Conservation (phyloP, 2,888 invertebrate genomes). For the Protula sp. region DNA sequence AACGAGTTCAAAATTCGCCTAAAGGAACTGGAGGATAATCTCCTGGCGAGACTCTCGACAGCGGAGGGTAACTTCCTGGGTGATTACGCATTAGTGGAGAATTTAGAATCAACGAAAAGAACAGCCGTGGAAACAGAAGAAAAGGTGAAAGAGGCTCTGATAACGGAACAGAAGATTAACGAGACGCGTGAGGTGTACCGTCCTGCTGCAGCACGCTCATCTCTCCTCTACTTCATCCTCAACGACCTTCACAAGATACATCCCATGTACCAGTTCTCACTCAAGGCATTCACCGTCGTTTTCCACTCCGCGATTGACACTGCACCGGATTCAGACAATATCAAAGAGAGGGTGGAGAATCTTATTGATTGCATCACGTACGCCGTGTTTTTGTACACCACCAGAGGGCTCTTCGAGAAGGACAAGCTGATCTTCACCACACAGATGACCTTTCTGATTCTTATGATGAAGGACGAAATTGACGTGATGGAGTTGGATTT, state of each 20-base stretch:
- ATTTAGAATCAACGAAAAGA: constrained; percentile 89
- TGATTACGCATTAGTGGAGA: constrained; percentile 92
- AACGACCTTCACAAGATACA: too few species aligned
- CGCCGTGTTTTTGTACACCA: constrained; percentile 90
- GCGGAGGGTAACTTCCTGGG: constrained; percentile 90
- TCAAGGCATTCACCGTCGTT: constrained; percentile 93
- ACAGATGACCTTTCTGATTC: too few species aligned
- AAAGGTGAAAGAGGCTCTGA: constrained; percentile 78
- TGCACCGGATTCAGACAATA: constrained; percentile 75
- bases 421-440: constrained; percentile 92
- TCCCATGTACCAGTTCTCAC: too few species aligned
- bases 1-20: constrained; percentile 94
- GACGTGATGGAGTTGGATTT: constrained; percentile 81
- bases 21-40: constrained; percentile 85
- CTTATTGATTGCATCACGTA: constrained; percentile 90
- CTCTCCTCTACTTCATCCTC: constrained; percentile 87
- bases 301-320: constrained; percentile 91
- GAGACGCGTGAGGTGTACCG: constrained; percentile 86
- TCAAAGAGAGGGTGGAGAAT: constrained; percentile 73
- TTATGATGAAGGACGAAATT: constrained; percentile 80
- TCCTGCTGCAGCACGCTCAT: constrained; percentile 85
- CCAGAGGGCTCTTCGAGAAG: constrained; percentile 87
- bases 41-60: constrained; percentile 80
- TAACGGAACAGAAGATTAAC: constrained; percentile 87
- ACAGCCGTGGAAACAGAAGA: constrained; percentile 91